phyloP scores from a whole-genome alignment of 2,888 invertebrate species.

The Polia nebulosa region DNA sequence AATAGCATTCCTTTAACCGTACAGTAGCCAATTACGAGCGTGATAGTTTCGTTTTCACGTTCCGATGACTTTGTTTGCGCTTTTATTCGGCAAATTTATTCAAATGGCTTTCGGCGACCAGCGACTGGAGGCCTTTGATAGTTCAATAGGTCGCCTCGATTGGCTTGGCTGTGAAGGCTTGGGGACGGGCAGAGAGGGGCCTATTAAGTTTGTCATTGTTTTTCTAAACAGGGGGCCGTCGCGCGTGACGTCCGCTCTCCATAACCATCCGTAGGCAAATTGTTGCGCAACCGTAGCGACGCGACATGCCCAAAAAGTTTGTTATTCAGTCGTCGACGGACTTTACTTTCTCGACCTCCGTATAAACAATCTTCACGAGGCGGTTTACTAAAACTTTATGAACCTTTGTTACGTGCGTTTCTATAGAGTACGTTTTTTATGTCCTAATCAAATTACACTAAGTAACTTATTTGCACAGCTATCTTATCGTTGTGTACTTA shows the following conservation, averaged over 20 bases:
- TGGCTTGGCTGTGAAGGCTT: slow-evolving; percentile 58
- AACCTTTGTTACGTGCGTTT: slow-evolving; percentile 63
- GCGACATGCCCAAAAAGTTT: slow-evolving; percentile 77
- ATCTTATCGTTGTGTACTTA: slow-evolving; percentile 57
- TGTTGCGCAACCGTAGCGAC: slow-evolving; percentile 83
- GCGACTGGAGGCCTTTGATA: slow-evolving; percentile 71
- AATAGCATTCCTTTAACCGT: slow-evolving; percentile 82
- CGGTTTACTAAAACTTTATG: slow-evolving; percentile 75
- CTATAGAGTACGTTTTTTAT: slow-evolving; percentile 47
- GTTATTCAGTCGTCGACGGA: slow-evolving; percentile 82
- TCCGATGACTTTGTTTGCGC: slow-evolving; percentile 82
- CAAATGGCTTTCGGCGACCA: slow-evolving; percentile 77
- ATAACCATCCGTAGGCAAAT: slow-evolving; percentile 79
- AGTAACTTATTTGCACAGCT: slow-evolving; percentile 48
- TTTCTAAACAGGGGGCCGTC: slow-evolving; percentile 74
- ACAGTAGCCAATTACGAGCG: slow-evolving; percentile 85
- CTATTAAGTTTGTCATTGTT: slow-evolving; percentile 72
- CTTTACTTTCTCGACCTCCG: slow-evolving; percentile 87
- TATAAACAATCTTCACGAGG: slow-evolving; percentile 76
- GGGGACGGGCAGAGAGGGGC: slow-evolving; percentile 67
- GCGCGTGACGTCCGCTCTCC: slow-evolving; percentile 82
- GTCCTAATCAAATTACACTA: slow-evolving; percentile 43
- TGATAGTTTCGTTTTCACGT: slow-evolving; percentile 89
- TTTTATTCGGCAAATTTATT: slow-evolving; percentile 81
- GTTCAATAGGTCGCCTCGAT: slow-evolving; percentile 78